phyloP scores from a whole-genome alignment of 2,888 invertebrate genomes.

The Ornithoptera priamus region DNA sequence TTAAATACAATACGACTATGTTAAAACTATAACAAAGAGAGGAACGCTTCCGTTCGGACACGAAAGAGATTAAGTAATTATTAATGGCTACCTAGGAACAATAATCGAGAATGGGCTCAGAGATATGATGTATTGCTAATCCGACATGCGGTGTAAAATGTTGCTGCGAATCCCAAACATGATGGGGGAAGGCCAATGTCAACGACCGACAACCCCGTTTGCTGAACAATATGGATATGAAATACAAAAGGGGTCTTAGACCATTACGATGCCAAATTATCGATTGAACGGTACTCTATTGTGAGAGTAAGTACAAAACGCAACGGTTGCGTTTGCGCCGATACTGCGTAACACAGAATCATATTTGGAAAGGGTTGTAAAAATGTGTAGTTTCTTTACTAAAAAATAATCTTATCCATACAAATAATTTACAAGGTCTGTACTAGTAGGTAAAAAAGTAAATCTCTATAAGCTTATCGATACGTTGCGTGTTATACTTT shows the following conservation, averaged over 20 bases:
- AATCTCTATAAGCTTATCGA: slow-evolving; percentile 7
- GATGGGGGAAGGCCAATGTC: slow-evolving; percentile 74
- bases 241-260: slow-evolving; percentile 67
- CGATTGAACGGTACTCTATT: slow-evolving; percentile 58
- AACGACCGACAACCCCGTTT: slow-evolving; percentile 71
- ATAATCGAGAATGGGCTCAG: slow-evolving; percentile 47
- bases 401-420: background rate
- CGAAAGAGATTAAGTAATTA: slow-evolving; percentile 44
- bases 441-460: background rate
- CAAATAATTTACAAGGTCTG: background rate
- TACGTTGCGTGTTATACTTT: background rate
- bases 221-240: slow-evolving; percentile 64
- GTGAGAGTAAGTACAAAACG: slow-evolving; percentile 23
- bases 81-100: slow-evolving; percentile 28
- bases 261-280: slow-evolving; percentile 70
- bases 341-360: background rate
- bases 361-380: background rate
- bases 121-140: slow-evolving; percentile 66
- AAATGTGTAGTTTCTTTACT: background rate
- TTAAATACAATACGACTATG: background rate
- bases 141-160: slow-evolving; percentile 65
- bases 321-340: slow-evolving; percentile 5
- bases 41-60: slow-evolving; percentile 32
- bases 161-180: slow-evolving; percentile 64
- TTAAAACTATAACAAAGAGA: background rate